Conservation (phyloP, 2,113 vertebrate genomes). For the Balaenoptera acutorostrata region DNA sequence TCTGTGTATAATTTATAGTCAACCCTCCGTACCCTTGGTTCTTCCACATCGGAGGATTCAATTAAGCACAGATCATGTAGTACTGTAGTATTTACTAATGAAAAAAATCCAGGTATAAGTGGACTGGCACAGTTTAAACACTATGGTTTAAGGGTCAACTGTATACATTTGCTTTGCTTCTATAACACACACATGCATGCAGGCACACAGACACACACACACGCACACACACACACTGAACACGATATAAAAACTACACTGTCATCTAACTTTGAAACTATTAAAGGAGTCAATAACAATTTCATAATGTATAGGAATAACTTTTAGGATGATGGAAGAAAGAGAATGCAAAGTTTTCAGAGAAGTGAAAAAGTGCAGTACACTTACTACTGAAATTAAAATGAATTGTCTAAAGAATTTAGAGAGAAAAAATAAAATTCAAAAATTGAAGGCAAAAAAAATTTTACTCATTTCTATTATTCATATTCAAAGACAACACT, state of each 20-base stretch:
- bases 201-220: background rate
- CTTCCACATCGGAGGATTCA: background rate
- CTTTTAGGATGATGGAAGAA: background rate
- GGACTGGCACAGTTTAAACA: background rate
- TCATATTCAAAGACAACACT: background rate
- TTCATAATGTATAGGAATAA: background rate
- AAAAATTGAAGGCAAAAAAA: background rate
- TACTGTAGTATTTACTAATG: background rate
- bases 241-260: background rate
- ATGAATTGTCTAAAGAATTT: background rate
- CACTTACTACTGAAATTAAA: background rate
- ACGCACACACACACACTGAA: background rate
- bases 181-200: background rate
- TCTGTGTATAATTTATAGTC: background rate
- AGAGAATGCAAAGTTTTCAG: background rate
- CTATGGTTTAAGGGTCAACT: background rate
- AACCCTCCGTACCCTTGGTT: background rate
- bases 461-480: background rate
- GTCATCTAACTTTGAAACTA: background rate
- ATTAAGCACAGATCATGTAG: background rate
- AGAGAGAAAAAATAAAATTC: background rate
- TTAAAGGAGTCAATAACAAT: background rate
- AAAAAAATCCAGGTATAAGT: background rate
- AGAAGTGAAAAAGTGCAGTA: background rate
- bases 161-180: background rate